phyloP scores from a whole-genome alignment of 2,888 invertebrate genomes.

The Oscheius sp. region DNA sequence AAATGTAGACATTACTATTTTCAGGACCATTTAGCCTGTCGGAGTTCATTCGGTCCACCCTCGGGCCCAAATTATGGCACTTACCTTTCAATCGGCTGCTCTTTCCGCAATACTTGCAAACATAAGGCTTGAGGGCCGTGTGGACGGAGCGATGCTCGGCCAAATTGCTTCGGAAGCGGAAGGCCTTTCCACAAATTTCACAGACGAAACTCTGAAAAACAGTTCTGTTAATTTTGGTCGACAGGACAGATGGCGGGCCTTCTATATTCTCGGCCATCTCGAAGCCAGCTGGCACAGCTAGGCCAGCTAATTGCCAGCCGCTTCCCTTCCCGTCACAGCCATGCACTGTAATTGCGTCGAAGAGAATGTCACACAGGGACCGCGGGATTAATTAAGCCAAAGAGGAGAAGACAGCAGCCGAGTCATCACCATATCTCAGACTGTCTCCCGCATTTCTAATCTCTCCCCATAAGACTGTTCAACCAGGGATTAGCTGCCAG shows the following conservation, averaged over 20 bases:
- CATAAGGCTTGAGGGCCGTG: conserved; percentile 72
- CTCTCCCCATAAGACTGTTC: too few species aligned
- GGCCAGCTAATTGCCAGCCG: conserved; percentile 37
- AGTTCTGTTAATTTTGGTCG: neutral
- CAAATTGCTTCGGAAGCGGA: conserved; percentile 73
- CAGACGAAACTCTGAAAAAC: conserved; percentile 70
- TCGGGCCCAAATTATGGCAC: conserved; percentile 10
- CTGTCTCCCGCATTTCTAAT: too few species aligned
- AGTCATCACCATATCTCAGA: too few species aligned
- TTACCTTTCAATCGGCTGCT: conserved; percentile 71
- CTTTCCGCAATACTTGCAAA: conserved; percentile 73
- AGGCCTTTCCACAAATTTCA: conserved; percentile 73
- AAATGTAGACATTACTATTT: too few species aligned
- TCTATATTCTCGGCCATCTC: neutral
- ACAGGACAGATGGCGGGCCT: conserved; percentile 19
- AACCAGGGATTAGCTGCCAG: too few species aligned
- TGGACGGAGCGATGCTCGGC: conserved; percentile 73
- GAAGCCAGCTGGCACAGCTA: conserved; percentile 37
- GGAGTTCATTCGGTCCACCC: neutral
- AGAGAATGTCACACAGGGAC: conserved; percentile 11
- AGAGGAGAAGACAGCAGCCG: neutral
- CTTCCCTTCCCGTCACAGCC: conserved; percentile 25
- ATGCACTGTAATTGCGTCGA: conserved; percentile 35
- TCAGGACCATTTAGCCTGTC: too few species aligned
- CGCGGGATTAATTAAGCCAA: neutral